Evolutionary conservation across 2,113 vertebrate genomes (phyloP), one percentile per base, ranked within the genome.

Genomic region (Sylvietta virens): DNA sequence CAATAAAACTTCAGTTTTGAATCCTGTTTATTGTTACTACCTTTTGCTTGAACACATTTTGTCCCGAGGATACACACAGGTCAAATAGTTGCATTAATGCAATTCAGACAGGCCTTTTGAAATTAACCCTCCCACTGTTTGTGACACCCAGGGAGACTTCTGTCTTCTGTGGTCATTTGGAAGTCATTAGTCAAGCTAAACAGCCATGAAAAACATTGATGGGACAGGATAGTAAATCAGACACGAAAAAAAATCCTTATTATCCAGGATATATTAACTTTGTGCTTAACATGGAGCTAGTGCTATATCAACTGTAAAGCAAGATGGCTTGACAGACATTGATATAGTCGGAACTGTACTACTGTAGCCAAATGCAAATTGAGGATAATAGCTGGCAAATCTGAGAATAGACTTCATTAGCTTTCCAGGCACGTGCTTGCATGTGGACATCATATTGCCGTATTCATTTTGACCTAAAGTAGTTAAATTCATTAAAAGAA

Each of bases 121-220:
- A 96, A 96, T 95, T 92, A 96, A 97, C 93, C 85, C 45, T 20
- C 39, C 4, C 50, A 62, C 72, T 77, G 64, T 94, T 94, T 40
- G 56, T 57, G 70, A 96, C 91, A 97, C 96, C 81, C 61, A 90
- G 81, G 73, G 91, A 92, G 92, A 94, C 40, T 84, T 94, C 87
- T 93, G 79, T 96, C 90, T 97, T 97, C 95, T 96, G 95, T 93
- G 86, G 90, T 93, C 96, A 79, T 96, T 96, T 94, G 93, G 94
- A 97, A 94, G 81, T 97, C 97, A 97, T 98, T 98, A 98, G 92
- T 89, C 27, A 71, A 92, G 88, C 89, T 97, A 97, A 98, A 98
- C 96, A 95, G 82, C 88, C 97, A 96, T 96, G 92, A 98, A 97
- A 83, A 97, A 83, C 97, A 94, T 91, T 85, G 94, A 94, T 86